Base-by-base conservation (phyloP, 2,797 vertebrate genomes). In the Sebastes kiyomatsui region DNA sequence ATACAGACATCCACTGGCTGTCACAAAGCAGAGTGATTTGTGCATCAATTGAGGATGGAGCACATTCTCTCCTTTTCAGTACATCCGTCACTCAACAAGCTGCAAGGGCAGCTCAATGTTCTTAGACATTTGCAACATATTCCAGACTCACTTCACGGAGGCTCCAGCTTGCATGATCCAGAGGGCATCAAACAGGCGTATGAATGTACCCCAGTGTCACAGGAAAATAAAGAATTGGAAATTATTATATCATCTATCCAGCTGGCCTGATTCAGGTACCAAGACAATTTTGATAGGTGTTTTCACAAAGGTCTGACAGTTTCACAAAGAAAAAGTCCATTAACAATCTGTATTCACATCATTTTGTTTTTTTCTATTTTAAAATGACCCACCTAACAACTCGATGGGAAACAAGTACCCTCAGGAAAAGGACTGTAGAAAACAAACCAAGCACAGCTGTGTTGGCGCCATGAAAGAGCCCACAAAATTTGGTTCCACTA, bases 91-190 rank as follows among this genome's bases (percentile, higher is more conserved):
- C 9, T 71, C n/a, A 33, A 14, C 6, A 27, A 52, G 22, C 56
- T 58, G 12, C n/a, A 67, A 60, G 23, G 12, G 3, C 20, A 59
- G 7, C 13, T 60, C 6, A 5, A 22, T 38, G 11, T 52, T 58
- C 75, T 79, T 25, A 64, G 25, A 77, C 42, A 33, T 56, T 77
- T 65, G 74, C 14, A 67, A 27, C 25, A 64, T 71, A 55, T 55
- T 30, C 49, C 33, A 13, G 38, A 73, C 18, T 7, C 13, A 52
- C 49, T 25, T 20, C 52, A 42, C 2, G 1, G 1, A 58, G 10
- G 18, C 16, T 33, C 10, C 14, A n/a, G n/a, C 30, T 33, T 62
- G 10, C 7, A 12, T 23, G 18, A 72, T 54, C 69, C 38, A 75
- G 16, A 81, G 62, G 58, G 49, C 16, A 61, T 52, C 42, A 32